A percentile compares a stretch with the other conserved stretches of the same genome.
phyloP scores from a whole-genome alignment of 2,113 vertebrate genomes.

The Cricetomys ansorgei region DNA sequence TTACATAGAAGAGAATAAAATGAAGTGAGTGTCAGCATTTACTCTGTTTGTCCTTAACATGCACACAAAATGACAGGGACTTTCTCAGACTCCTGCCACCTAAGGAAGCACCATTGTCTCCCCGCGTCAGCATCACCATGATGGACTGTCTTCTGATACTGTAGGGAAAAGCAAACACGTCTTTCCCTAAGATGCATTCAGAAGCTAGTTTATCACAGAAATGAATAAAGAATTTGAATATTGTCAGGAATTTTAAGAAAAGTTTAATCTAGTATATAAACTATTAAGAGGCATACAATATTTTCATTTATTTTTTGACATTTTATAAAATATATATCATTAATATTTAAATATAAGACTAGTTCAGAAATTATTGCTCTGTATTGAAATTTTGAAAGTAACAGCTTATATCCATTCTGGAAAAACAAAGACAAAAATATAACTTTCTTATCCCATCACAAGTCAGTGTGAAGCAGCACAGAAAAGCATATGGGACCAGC shows the following conservation, averaged over 20 bases:
- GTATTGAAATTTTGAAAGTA: constrained; percentile 43
- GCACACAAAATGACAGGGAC: not conserved
- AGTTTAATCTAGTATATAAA: not conserved
- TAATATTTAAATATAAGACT: not conserved
- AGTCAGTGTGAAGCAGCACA: constrained; percentile 35
- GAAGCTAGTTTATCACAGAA: not conserved
- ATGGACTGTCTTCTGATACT: not conserved
- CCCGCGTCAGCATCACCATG: too few species aligned
- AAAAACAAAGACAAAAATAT: not conserved
- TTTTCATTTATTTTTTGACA: constrained; percentile 28
- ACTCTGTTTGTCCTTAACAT: not conserved
- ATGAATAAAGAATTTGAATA: not conserved
- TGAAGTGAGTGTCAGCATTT: not conserved
- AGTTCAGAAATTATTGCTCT: constrained; percentile 23
- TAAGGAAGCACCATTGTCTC: too few species aligned
- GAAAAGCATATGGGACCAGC: not conserved
- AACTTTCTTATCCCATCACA: constrained; percentile 25
- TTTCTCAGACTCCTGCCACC: not conserved
- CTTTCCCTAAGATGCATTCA: not conserved
- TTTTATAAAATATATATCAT: not conserved
- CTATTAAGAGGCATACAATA: not conserved
- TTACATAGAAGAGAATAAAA: not conserved
- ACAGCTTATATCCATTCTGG: not conserved
- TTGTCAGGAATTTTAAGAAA: not conserved
- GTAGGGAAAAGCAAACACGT: not conserved